phyloP scores from a whole-genome alignment of 2,797 vertebrate genomes.

The Mastacembelus armatus region DNA sequence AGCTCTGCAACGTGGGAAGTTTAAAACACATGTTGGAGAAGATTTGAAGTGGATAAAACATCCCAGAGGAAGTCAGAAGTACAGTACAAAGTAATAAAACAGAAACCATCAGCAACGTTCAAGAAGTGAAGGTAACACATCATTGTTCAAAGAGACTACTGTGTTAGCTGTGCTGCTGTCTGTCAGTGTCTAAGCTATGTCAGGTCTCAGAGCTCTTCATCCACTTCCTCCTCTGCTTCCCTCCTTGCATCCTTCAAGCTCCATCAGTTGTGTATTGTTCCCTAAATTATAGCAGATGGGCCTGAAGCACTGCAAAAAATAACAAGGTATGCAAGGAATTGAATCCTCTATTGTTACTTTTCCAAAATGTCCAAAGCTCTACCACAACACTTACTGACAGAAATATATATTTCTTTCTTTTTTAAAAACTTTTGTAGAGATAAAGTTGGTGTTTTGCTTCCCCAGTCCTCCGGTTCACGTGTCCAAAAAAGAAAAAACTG shows the following conservation, averaged over 20 bases:
- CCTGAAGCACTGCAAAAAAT: constrained; percentile 9
- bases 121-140: background rate
- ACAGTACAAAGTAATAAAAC: background rate
- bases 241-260: constrained; percentile 53
- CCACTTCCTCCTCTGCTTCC: constrained; percentile 62
- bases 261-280: constrained; percentile 22
- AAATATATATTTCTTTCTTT: too few species aligned
- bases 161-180: background rate
- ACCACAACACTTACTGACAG: too few species aligned
- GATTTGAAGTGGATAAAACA: constrained; percentile 24
- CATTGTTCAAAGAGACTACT: constrained; percentile 4
- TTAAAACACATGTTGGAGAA: constrained; percentile 19
- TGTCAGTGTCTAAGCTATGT: constrained; percentile 10
- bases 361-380: too few species aligned
- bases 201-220: constrained; percentile 34
- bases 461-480: too few species aligned
- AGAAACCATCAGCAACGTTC: constrained; percentile 4
- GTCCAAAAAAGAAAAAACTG: too few species aligned
- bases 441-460: too few species aligned
- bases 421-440: too few species aligned
- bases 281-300: constrained; percentile 41
- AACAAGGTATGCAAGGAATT: too few species aligned
- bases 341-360: too few species aligned
- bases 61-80: background rate
- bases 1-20: constrained; percentile 15